A percentile compares a stretch with the other conserved stretches of the same genome.
Conservation (phyloP, 1,140 invertebrate genomes). For the Ceratitis capitata region DNA sequence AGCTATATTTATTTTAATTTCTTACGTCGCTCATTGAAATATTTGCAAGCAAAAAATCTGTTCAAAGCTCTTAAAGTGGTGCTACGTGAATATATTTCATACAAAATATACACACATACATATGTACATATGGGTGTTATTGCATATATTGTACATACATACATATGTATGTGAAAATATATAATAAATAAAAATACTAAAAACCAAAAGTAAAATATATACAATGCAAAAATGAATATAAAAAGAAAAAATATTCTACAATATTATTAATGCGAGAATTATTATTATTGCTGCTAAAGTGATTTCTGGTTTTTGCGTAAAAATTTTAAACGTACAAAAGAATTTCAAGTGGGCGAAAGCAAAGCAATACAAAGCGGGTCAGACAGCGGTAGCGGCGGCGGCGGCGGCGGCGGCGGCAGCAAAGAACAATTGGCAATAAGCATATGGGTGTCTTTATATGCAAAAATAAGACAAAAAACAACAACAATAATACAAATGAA, state of each 20-base stretch:
- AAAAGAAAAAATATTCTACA: neutral
- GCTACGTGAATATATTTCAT: too few relatives aligned
- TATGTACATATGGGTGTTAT: too few relatives aligned
- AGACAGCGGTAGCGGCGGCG: neutral
- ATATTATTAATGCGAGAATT: slow-evolving; percentile 5
- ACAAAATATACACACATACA: neutral
- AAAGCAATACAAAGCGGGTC: slow-evolving; percentile 20
- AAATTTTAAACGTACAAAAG: slow-evolving; percentile 23
- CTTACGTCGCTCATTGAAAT: slow-evolving; percentile 20
- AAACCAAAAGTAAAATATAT: too few relatives aligned
- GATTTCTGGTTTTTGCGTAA: slow-evolving; percentile 20
- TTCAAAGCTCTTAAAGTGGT: neutral
- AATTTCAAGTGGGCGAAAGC: slow-evolving; percentile 26
- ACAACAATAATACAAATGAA: neutral
- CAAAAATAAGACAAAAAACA: neutral
- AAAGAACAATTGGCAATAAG: neutral
- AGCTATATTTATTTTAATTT: slow-evolving; percentile 6
- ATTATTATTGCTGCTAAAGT: slow-evolving; percentile 1
- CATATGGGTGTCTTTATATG: neutral
- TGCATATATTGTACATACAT: too few relatives aligned
- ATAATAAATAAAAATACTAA: too few relatives aligned
- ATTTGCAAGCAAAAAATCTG: neutral
- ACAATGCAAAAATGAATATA: too few relatives aligned
- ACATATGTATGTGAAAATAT: neutral
- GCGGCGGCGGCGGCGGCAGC: too few relatives aligned